These are phyloP conservation scores for Drosophila imparisetae DNA, from an alignment of 2,888 invertebrate genomes.

Conservation along the genomic window DNA sequence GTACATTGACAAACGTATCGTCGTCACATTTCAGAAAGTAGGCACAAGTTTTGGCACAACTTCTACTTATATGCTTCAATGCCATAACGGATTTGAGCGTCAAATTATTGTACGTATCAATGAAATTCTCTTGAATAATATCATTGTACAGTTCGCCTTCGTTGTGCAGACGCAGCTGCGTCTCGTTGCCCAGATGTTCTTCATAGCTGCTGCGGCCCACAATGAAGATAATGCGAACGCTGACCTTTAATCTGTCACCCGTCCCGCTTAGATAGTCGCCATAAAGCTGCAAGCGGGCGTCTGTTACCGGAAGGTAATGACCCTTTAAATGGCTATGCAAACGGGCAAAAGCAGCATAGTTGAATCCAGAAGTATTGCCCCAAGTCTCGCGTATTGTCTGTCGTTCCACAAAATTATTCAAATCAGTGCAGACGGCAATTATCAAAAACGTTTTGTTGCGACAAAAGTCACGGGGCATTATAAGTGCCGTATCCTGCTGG, in stretches of 20 bases:
- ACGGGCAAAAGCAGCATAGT: conserved; percentile 81
- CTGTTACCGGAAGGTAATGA: conserved; percentile 75
- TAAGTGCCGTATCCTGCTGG: conserved; percentile 88
- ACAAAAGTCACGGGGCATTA: conserved; percentile 87
- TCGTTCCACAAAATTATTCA: conserved; percentile 88
- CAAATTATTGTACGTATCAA: conserved; percentile 94
- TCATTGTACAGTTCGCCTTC: conserved; percentile 90
- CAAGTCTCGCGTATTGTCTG: conserved; percentile 84
- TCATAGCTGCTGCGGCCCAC: conserved; percentile 79
- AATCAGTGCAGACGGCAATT: conserved; percentile 91
- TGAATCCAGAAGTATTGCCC: conserved; percentile 84
- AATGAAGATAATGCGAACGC: conserved; percentile 82
- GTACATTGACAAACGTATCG: conserved; percentile 93
- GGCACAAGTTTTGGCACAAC: conserved; percentile 87
- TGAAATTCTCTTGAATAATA: conserved; percentile 92
- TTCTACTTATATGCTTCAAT: conserved; percentile 91
- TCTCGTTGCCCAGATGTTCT: conserved; percentile 84
- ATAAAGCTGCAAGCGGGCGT: conserved; percentile 70
- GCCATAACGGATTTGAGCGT: conserved; percentile 94
- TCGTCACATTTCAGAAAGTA: conserved; percentile 94
- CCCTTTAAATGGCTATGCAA: conserved; percentile 80
- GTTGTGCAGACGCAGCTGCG: conserved; percentile 87
- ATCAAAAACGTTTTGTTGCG: conserved; percentile 86
- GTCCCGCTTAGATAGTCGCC: conserved; percentile 70
- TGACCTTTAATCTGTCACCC: conserved; percentile 39